Base-by-base conservation (phyloP, 2,113 vertebrate species). In the Microcebus jonahi region DNA sequence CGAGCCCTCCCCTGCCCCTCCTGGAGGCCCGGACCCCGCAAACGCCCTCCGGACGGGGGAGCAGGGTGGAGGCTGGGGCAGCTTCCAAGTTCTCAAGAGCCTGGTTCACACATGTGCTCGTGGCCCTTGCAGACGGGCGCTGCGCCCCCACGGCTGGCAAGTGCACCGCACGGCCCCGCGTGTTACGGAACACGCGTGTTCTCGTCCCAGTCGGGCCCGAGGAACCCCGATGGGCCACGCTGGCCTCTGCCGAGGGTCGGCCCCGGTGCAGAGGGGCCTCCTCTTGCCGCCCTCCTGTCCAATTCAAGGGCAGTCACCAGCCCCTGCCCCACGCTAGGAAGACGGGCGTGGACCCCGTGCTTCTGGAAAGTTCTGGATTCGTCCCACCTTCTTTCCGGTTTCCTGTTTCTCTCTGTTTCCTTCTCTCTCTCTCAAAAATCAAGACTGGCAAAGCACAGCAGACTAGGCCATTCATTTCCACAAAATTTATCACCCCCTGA, bases 401-500 rank as follows among this genome's bases (percentile, higher is more conserved):
- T 67, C 14, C 67, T 45, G 4, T 73, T n/a, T 71, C 59, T 73
- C 20, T 57, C 77, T 61, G 23, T 17, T 23, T 18, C 23, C 57
- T 36, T 48, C 86, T 4, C 61, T 59, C 50, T 80, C 50, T 80
- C 91, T 96, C 68, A 55, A 48, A 82, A 61, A 42, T 8, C 53
- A 31, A 67, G 34, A 53, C 68, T 21, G 3, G 71, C 84, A 93
- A 6, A 97, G 96, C 70, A 84, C 83, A 55, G 84, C 87, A 61
- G 89, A 81, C 92, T 13, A 88, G 97, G 95, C 93, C 97, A 95
- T 98, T 98, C 93, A 96, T 98, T 98, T 81, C 97, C 96, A 68
- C 94, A 75, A 96, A 98, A 98, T 99, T 97, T 97, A 96, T 98
- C 98, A 96, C 94, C 97, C 98, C 98, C 93, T 25, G 86, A 95